phyloP scores from a whole-genome alignment of 1,140 invertebrate genomes.

The Drosophila melanogaster region Release_6_plus_ISO1_MT NT_033777.3:20798501-20799000 shows the following conservation, averaged over 20 bases:
- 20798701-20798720: slow-evolving; percentile 15
- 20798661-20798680: slow-evolving; percentile 54
- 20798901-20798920: slow-evolving; percentile 30
- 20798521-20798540: not conserved
- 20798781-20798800: slow-evolving; percentile 40
- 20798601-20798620: slow-evolving; percentile 35
- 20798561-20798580: slow-evolving; percentile 2
- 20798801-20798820: slow-evolving; percentile 29
- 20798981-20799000: slow-evolving; percentile 63
- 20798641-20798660: slow-evolving; percentile 57
- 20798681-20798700: slow-evolving; percentile 51
- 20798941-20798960: slow-evolving; percentile 33
- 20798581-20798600: slow-evolving; percentile 30
- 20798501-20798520: not conserved
- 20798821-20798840: slow-evolving; percentile 24
- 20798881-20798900: slow-evolving; percentile 36
- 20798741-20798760: slow-evolving; percentile 7
- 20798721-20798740: slow-evolving; percentile 18
- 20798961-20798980: slow-evolving; percentile 64
- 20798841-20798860: slow-evolving; percentile 26
- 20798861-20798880: slow-evolving; percentile 34
- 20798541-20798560: slow-evolving; percentile 18
- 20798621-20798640: slow-evolving; percentile 54
- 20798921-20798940: slow-evolving; percentile 26
- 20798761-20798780: slow-evolving; percentile 35